Evolutionary conservation across 2,113 vertebrate species (phyloP), one percentile per base, ranked within the genome.

Genomic region (Callospermophilus lateralis): DNA sequence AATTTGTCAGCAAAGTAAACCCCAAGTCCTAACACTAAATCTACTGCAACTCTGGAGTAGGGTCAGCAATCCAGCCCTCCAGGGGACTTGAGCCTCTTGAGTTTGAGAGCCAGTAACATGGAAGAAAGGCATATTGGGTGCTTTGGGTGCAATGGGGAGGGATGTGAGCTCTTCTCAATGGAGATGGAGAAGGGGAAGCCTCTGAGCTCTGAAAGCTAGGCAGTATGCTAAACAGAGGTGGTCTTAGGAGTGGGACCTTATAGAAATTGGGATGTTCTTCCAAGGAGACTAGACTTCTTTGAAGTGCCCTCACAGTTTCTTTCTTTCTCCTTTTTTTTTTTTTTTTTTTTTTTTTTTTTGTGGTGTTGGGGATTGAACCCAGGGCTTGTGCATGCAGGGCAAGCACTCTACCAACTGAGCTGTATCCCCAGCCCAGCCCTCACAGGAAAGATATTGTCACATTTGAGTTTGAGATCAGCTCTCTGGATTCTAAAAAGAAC

Each of bases 1-100:
- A 88, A 77, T 28, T 79, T 92, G 26, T 19, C 80, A 68, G 79
- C 84, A 90, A 90, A 94, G n/a, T 70, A 42, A 90, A 88, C 10
- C 42, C 48, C 45, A 68, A 83, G 48, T 48, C n/a, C 34, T 58
- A 30, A 13, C 16, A 72, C 51, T 89, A 48, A n/a, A n/a, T 32
- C 42, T 84, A 1, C 28, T 68, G n/a, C 8, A 80, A 32, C 53
- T 85, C 58, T 91, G 42, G 51, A 51, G 15, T 4, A 1, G 65
- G 76, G 20, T 70, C 53, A 65, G 61, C 42, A 58, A 17, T 68
- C 42, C 13, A 61, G 68, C 32, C 19, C 17, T 45, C 51, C 53
- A 39, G 72, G 28, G 24, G 10, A 17, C 28, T 12, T 10, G 67
- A 77, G 58, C 45, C 17, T 74, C 34, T 79, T 55, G 17, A 30